phyloP scores from a whole-genome alignment of 2,113 vertebrate species.

The Tonatia bakeri region DNA sequence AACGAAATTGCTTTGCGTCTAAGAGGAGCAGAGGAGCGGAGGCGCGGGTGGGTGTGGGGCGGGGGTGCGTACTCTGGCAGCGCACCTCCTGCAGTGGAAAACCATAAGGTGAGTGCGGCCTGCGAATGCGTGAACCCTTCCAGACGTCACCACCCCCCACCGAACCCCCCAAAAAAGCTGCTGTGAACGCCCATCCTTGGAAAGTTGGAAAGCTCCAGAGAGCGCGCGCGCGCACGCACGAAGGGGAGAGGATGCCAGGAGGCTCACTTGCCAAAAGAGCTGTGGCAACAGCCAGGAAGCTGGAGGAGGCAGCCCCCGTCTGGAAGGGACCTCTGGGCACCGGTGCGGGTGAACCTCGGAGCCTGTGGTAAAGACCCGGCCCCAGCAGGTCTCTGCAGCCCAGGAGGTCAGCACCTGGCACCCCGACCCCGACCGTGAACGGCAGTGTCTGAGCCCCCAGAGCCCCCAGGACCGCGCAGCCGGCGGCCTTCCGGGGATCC shows the following conservation, averaged over 20 bases:
- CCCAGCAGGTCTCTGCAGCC: background rate
- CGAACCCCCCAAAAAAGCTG: background rate
- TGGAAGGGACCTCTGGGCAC: no score
- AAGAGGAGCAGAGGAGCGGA: background rate
- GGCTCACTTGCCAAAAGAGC: background rate
- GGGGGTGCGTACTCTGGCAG: background rate
- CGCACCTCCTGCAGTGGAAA: background rate
- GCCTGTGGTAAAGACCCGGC: background rate
- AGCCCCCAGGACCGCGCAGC: background rate
- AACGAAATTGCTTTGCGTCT: background rate
- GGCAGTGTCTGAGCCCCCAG: no score
- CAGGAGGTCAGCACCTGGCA: background rate
- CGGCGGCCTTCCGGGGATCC: background rate
- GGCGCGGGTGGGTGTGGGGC: no score
- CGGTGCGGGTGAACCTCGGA: no score
- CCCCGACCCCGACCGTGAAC: background rate
- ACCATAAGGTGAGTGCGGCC: fast-evolving
- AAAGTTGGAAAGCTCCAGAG: background rate
- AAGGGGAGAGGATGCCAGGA: background rate
- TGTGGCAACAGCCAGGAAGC: no score
- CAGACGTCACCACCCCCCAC: background rate
- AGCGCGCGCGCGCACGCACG: no score
- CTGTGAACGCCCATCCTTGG: background rate
- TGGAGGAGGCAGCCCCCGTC: no score
- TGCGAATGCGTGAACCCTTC: background rate